These are phyloP conservation scores for Anarrhichthys ocellatus DNA, from an alignment of 2,113 vertebrate genomes.

Conservation along the genomic window DNA sequence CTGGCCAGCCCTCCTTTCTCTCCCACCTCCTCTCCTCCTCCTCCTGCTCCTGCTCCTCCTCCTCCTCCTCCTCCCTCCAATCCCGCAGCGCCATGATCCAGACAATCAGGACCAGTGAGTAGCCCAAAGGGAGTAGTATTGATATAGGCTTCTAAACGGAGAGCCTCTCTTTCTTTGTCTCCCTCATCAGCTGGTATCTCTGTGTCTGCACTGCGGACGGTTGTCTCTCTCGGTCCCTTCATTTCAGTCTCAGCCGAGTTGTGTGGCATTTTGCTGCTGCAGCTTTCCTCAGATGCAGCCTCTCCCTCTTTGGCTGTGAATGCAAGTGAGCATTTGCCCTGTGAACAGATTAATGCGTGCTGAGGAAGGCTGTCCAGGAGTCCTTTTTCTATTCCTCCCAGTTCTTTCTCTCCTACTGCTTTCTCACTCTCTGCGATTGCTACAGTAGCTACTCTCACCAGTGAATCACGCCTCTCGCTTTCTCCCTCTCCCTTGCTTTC, in stretches of 20 bases:
- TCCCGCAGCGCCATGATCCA: conserved; percentile 67
- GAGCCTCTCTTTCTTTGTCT: conserved; percentile 67
- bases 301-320: conserved; percentile 60
- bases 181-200: conserved; percentile 60
- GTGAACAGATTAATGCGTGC: conserved; percentile 64
- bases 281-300: conserved; percentile 62
- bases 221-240: conserved; percentile 59
- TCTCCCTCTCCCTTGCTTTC: conserved; percentile 79
- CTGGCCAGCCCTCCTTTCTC: conserved; percentile 62
- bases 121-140: conserved; percentile 63
- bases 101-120: conserved; percentile 67
- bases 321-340: conserved; percentile 71
- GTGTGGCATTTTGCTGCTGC: conserved; percentile 77
- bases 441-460: conserved; percentile 60
- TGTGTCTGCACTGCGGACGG: conserved; percentile 46
- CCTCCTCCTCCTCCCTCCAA: conserved; percentile 56
- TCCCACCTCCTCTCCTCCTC: conserved; percentile 49
- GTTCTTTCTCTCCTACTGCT: conserved; percentile 42
- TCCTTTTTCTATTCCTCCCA: conserved; percentile 39
- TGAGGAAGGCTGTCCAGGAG: conserved; percentile 48
- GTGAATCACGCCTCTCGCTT: conserved; percentile 70
- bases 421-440: conserved; percentile 55
- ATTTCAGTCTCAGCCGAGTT: conserved; percentile 68
- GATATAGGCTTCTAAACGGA: conserved; percentile 53
- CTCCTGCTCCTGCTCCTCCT: conserved; percentile 44